These are phyloP conservation scores for Euspilapteryx auroguttella DNA, from an alignment of 2,888 invertebrate species.

Conservation along the genomic window DNA sequence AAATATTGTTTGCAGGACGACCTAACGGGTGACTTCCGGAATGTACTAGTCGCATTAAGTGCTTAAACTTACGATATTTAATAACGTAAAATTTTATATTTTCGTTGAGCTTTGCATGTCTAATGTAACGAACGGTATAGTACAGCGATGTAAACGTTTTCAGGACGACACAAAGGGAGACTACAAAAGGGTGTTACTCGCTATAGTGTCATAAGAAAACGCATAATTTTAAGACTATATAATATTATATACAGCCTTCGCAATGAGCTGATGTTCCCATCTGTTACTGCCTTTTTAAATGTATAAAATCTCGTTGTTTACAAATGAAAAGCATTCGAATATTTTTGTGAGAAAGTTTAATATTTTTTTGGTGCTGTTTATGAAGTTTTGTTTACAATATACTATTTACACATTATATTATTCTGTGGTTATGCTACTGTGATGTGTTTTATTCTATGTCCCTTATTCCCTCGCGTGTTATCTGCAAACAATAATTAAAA, in stretches of 20 bases:
- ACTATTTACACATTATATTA: conserved; percentile 43
- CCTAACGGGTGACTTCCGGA: conserved; percentile 68
- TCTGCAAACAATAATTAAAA: conserved; percentile 28
- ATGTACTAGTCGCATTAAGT: conserved; percentile 64
- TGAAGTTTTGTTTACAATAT: conserved; percentile 46
- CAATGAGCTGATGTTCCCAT: conserved; percentile 21
- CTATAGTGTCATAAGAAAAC: conserved; percentile 43
- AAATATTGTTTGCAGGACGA: conserved; percentile 65
- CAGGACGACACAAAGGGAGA: conserved; percentile 73
- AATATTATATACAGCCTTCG: conserved; percentile 9
- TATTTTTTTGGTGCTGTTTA: conserved; percentile 53
- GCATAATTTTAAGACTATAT: conserved; percentile 14
- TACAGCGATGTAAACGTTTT: conserved; percentile 43
- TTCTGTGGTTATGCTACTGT: conserved; percentile 24
- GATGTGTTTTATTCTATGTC: conserved; percentile 32
- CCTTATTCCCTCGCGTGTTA: conserved; percentile 49
- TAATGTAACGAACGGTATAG: conserved; percentile 15
- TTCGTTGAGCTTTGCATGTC: conserved; percentile 24
- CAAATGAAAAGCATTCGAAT: conserved; percentile 41
- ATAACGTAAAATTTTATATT: conserved; percentile 19
- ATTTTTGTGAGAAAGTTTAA: conserved; percentile 57
- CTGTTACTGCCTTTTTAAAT: conserved; percentile 45
- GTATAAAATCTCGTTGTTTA: conserved; percentile 44
- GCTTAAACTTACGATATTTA: conserved; percentile 27
- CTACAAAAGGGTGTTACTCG: conserved; percentile 68